A percentile compares a stretch with the other conserved stretches of the same genome.
Conservation (phyloP, 2,888 invertebrate genomes). For the Physocephala rufipes region DNA sequence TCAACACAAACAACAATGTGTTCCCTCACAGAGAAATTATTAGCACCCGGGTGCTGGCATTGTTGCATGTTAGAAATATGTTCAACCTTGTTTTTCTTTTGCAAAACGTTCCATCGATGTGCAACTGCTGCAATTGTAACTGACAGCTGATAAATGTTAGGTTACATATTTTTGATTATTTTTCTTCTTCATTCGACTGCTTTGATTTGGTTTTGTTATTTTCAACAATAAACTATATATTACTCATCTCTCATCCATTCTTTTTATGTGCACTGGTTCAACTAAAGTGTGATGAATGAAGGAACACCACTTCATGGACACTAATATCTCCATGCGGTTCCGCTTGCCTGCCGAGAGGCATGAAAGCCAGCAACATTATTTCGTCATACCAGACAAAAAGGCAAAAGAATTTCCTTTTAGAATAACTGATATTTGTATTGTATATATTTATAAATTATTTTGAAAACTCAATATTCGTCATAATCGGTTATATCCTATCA, state of each 20-base stretch:
- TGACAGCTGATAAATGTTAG: slow-evolving; percentile 44
- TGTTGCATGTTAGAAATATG: slow-evolving; percentile 22
- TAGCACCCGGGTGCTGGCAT: slow-evolving; percentile 36
- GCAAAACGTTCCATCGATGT: not conserved
- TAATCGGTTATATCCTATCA: too few relatives aligned
- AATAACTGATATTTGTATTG: slow-evolving; percentile 22
- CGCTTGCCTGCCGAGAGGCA: slow-evolving; percentile 19
- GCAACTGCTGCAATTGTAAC: slow-evolving; percentile 43
- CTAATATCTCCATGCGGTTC: not conserved
- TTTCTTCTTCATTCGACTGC: slow-evolving; percentile 20
- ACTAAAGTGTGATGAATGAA: not conserved
- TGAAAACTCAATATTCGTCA: too few relatives aligned
- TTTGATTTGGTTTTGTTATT: not conserved
- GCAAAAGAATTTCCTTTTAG: slow-evolving; percentile 1
- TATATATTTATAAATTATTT: not conserved
- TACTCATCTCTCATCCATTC: too few relatives aligned
- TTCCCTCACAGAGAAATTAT: slow-evolving; percentile 12
- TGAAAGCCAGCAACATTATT: slow-evolving; percentile 37
- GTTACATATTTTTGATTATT: slow-evolving; percentile 34
- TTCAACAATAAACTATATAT: too few relatives aligned
- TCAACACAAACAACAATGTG: slow-evolving; percentile 2
- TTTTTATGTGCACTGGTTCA: too few relatives aligned
- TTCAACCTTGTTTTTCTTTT: not conserved
- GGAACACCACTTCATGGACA: not conserved
- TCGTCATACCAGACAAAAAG: slow-evolving; percentile 33